These are phyloP conservation scores for Macquaria ambigua DNA, from an alignment of 2,113 vertebrate species.

Conservation along the genomic window DNA sequence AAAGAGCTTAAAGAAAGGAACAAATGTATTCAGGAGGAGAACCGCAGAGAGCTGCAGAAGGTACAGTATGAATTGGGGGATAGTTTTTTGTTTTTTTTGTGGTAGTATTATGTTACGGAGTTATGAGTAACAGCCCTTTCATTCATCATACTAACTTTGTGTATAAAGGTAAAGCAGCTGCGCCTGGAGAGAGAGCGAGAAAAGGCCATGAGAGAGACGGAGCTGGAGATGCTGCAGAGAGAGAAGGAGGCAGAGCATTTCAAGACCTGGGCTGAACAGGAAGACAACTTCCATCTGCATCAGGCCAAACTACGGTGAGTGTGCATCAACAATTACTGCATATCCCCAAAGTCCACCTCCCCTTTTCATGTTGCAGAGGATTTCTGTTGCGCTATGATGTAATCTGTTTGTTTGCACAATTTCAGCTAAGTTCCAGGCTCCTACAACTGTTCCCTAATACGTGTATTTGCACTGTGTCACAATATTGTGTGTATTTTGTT, in stretches of 20 bases:
- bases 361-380: neutral
- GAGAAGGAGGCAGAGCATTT: slow-evolving; percentile 99
- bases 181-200: slow-evolving; percentile 95
- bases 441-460: neutral
- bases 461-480: neutral
- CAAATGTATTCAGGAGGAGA: slow-evolving; percentile 96
- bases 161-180: slow-evolving; percentile 93
- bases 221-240: slow-evolving; percentile 97
- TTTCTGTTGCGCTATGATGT: neutral
- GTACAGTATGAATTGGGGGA: slow-evolving; percentile 70
- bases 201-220: slow-evolving; percentile 96
- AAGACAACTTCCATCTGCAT: slow-evolving; percentile 97
- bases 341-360: too few relatives aligned
- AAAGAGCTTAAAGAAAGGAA: slow-evolving; percentile 97
- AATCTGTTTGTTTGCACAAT: neutral
- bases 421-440: neutral
- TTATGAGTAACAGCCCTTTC: neutral
- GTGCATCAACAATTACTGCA: neutral
- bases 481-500: neutral
- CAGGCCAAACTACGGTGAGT: slow-evolving; percentile 94
- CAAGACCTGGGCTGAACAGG: slow-evolving; percentile 98
- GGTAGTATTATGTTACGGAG: neutral
- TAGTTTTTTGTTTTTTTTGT: neutral
- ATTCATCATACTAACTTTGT: neutral
- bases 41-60: slow-evolving; percentile 97